Conservation (phyloP, 2,797 vertebrate species). For the Pipistrellus pygmaeus region DNA sequence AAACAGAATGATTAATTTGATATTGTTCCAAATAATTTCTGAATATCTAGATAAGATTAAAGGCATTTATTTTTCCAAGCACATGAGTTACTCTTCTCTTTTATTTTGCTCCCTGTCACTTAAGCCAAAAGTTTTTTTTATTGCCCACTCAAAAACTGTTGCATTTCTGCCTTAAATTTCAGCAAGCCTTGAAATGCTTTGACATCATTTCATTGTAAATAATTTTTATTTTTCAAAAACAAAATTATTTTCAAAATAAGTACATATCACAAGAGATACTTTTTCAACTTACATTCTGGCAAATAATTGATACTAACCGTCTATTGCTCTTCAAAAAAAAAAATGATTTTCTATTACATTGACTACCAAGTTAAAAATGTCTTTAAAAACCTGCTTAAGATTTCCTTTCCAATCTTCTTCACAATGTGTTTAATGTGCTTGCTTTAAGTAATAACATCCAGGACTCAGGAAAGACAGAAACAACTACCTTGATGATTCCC, state of each 20-base stretch:
- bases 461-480: constrained; percentile 66
- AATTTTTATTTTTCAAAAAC: constrained; percentile 65
- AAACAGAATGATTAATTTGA: constrained; percentile 76
- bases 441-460: constrained; percentile 62
- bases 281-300: constrained; percentile 50
- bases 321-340: constrained; percentile 36
- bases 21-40: constrained; percentile 65
- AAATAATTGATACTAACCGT: constrained; percentile 42
- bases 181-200: constrained; percentile 77
- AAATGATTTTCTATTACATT: not conserved
- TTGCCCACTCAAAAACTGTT: constrained; percentile 61
- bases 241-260: constrained; percentile 69
- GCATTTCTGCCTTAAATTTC: constrained; percentile 70
- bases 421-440: constrained; percentile 56
- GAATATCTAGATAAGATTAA: constrained; percentile 65
- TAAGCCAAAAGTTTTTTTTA: constrained; percentile 62
- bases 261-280: not conserved
- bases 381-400: constrained; percentile 55
- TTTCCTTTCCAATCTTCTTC: constrained; percentile 64
- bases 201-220: constrained; percentile 67
- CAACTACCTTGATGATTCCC: constrained; percentile 33
- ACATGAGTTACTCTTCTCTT: constrained; percentile 15
- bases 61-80: constrained; percentile 32
- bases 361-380: constrained; percentile 59
- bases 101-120: constrained; percentile 46